phyloP scores from a whole-genome alignment of 2,888 invertebrate genomes.

The Morinoia aosen region DNA sequence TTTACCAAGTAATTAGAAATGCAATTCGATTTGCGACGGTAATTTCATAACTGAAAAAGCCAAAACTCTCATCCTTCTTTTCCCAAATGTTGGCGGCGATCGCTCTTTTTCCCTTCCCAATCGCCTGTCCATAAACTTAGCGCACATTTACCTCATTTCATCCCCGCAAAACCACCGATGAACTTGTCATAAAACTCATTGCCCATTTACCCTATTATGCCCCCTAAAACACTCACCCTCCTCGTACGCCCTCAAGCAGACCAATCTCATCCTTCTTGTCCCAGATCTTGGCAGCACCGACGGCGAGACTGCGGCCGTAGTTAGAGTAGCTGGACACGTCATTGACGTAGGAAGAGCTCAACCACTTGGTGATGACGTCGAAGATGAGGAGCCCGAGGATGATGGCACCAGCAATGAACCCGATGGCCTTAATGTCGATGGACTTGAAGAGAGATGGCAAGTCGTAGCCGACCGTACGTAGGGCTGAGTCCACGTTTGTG shows the following conservation, averaged over 20 bases:
- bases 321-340: constrained; percentile 59
- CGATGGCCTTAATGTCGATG: constrained; percentile 63
- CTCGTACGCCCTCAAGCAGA: constrained; percentile 55
- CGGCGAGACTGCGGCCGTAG: constrained; percentile 64
- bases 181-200: no score
- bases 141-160: no score
- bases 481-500: constrained; percentile 60
- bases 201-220: no score
- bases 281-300: constrained; percentile 61
- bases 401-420: constrained; percentile 10
- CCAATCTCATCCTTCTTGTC: constrained; percentile 60
- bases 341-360: background rate
- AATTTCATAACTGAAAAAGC: no score
- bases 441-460: constrained; percentile 59
- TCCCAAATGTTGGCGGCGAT: no score
- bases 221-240: constrained; percentile 54
- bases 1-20: no score
- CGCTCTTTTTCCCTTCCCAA: no score
- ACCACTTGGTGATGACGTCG: constrained; percentile 31
- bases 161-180: no score
- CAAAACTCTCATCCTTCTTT: no score
- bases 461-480: constrained; percentile 61
- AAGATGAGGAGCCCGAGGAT: constrained; percentile 40
- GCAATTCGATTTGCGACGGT: no score
- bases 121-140: no score